A percentile compares a stretch with the other conserved stretches of the same genome.
phyloP scores from a whole-genome alignment of 2,797 vertebrate species.

The Fundulus diaphanus region DNA sequence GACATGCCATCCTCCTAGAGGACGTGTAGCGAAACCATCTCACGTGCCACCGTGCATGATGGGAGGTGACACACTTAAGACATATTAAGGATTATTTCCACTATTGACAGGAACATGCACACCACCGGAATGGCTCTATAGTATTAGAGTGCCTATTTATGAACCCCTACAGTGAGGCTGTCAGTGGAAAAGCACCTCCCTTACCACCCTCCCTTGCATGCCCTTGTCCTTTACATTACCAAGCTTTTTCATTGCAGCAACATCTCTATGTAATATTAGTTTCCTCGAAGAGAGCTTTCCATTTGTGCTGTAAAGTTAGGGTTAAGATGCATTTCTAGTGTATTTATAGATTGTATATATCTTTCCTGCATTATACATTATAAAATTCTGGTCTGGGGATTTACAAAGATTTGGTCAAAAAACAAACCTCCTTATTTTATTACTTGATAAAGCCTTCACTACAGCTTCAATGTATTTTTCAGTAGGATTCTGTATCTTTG shows the following conservation, averaged over 20 bases:
- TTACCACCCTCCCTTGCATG: too few species aligned
- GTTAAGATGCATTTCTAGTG: background rate
- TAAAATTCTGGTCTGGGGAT: background rate
- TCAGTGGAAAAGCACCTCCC: background rate
- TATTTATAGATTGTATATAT: background rate
- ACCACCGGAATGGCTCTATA: background rate
- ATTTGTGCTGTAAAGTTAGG: background rate
- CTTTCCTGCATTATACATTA: background rate
- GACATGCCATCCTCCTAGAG: slow-evolving; percentile 23
- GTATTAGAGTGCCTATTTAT: background rate
- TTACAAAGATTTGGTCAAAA: background rate
- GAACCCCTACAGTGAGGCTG: slow-evolving; percentile 7
- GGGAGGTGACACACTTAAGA: slow-evolving; percentile 39
- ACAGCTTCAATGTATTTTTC: background rate
- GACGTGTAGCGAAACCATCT: slow-evolving; percentile 18
- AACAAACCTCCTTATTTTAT: background rate
- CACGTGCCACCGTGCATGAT: slow-evolving; percentile 11
- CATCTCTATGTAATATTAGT: background rate
- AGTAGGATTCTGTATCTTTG: background rate
- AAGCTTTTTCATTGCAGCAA: background rate
- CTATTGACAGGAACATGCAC: background rate
- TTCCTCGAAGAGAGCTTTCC: background rate
- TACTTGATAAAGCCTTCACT: background rate
- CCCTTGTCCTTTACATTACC: slow-evolving; percentile 1
- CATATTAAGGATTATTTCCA: slow-evolving; percentile 34